Evolutionary conservation across 37 sponge, comb jelly and placozoan species (phyloP), one percentile per base, ranked within the genome.

Genomic region (Chondrosia reniformis): DNA sequence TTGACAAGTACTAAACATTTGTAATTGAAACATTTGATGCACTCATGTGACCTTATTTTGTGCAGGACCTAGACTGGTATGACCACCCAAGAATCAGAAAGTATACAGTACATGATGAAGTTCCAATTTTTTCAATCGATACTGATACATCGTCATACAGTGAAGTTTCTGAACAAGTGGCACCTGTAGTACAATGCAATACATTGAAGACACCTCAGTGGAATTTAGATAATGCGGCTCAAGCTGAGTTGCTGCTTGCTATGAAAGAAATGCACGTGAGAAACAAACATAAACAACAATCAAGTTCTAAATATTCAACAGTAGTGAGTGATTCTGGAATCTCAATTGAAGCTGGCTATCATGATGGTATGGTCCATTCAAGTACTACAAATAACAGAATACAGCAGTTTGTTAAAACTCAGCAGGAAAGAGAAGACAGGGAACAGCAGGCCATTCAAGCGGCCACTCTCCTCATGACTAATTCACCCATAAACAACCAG

Each of bases 51-150:
- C 3, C 2, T 33, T 28, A 28, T 5, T 5, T 34, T 28, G 22
- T 69, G n/a, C 66, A 87, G 88, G 72, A 65, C 0, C 28, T 79
- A 15, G 86, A 89, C 13, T 89, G 90, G 90, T 89, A 79, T 40
- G 90, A 89, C 43, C 64, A 75, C 21, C 90, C 90, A 0, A 82
- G 81, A 15, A 25, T 80, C 19, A 33, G 31, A 62, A 89, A 82
- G 61, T 89, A 82, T 46, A 39, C 76, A 13, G 0, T 25, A 4
- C 56, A 37, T 24, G 67, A 79, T 40, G 71, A 54, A 1, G 49
- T 40, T 30, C 73, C 37, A 8, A 21, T 17, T 21, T 33, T 25
- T 43, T 43, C 27, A 41, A 24, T 69, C 21, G 37, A 44, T 2
- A 38, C 15, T 1, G 24, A 17, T 1, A 22, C 45, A 6, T 13